These are phyloP conservation scores for Pavo muticus DNA, from an alignment of 2,113 vertebrate genomes.

Conservation along the genomic window DNA sequence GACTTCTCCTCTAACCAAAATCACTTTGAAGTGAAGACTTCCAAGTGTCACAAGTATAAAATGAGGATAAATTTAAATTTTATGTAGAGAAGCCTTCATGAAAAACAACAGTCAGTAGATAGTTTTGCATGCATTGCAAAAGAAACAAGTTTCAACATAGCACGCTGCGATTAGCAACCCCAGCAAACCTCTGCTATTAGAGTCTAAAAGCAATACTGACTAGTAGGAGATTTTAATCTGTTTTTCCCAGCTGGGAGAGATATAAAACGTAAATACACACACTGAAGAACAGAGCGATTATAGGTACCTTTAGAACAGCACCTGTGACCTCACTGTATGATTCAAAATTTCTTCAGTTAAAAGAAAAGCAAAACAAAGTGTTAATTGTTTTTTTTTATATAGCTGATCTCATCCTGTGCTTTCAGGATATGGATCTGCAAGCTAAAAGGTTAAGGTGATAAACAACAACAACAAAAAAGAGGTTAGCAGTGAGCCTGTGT, in stretches of 20 bases:
- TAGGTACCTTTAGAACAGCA: not conserved
- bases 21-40: not conserved
- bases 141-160: constrained; percentile 34
- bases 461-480: not conserved
- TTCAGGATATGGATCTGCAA: not conserved
- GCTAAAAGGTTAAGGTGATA: not conserved
- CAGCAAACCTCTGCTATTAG: constrained; percentile 5
- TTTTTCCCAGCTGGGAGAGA: constrained; percentile 35
- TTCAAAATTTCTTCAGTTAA: not conserved
- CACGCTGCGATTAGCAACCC: not conserved
- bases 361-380: not conserved
- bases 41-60: not conserved
- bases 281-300: not conserved
- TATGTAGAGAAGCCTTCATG: not conserved
- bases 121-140: constrained; percentile 38
- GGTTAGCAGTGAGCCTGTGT: not conserved
- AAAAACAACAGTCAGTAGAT: not conserved
- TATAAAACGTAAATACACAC: constrained; percentile 30
- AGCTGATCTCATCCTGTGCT: not conserved
- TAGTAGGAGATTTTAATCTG: constrained; percentile 47
- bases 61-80: not conserved
- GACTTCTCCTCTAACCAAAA: not conserved
- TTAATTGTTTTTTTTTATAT: not conserved
- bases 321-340: not conserved
- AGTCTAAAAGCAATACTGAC: constrained; percentile 36